A percentile compares a stretch with the other conserved stretches of the same genome.
These are phyloP conservation scores for Heliocidaris erythrogramma DNA, from an alignment of 35 echinoderm and acorn worm species.

Conservation along the genomic window DNA sequence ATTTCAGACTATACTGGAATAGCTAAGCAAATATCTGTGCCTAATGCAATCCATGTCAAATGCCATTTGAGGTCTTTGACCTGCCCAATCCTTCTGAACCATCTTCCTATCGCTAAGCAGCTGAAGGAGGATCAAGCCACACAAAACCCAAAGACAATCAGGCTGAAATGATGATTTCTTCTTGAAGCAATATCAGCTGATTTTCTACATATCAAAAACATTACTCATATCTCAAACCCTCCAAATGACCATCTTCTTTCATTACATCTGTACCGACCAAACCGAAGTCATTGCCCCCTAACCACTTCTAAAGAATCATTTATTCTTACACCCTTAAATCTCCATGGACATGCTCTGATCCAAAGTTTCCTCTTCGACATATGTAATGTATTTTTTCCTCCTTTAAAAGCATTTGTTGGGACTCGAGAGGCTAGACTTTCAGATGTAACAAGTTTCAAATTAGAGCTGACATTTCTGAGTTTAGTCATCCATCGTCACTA, in stretches of 20 bases:
- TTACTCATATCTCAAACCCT: background rate
- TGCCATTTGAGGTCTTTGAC: background rate
- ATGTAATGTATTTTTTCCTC: slow-evolving; percentile 18
- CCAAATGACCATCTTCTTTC: background rate
- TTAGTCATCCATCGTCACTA: background rate
- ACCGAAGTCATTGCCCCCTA: background rate
- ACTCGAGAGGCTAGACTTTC: background rate
- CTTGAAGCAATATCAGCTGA: background rate
- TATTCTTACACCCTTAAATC: background rate
- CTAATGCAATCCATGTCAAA: background rate
- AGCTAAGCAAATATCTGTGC: background rate
- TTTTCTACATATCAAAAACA: background rate
- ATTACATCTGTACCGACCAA: background rate
- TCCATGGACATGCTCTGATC: background rate
- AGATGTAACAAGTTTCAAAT: background rate
- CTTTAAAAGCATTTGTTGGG: background rate
- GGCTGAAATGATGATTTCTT: background rate
- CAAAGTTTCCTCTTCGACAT: background rate
- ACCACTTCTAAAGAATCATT: background rate
- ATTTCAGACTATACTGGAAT: background rate
- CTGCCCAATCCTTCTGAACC: background rate
- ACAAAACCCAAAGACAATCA: background rate
- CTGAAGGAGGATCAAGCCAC: background rate
- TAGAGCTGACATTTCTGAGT: slow-evolving; percentile 2
- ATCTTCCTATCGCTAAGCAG: background rate